Evolutionary conservation across 2,113 vertebrate genomes (phyloP).

Genomic region (Anseranas semipalmata): DNA sequence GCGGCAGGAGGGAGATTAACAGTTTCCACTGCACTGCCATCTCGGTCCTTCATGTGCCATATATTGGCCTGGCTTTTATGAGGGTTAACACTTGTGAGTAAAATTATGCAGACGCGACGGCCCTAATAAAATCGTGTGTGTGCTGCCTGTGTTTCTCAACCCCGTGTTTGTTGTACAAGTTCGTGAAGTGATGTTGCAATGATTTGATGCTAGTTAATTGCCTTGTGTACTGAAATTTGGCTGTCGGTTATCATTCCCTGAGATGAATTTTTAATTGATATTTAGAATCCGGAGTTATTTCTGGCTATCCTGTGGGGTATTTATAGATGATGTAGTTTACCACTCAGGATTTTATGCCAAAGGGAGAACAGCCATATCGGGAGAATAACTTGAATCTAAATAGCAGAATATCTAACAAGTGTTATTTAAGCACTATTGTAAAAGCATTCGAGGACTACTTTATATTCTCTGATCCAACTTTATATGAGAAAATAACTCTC

Average conservation of each 20-base stretch:
- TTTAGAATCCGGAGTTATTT: not conserved
- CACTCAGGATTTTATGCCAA: not conserved
- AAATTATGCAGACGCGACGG: rapidly evolving
- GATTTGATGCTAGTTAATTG: not conserved
- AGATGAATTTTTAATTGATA: not conserved
- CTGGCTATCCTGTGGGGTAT: rapidly evolving
- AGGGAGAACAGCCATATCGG: not conserved
- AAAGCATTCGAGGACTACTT: not conserved
- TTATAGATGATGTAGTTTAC: not conserved
- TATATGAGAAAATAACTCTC: not conserved
- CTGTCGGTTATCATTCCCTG: not conserved
- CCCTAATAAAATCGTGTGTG: rapidly evolving
- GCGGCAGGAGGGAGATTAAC: not conserved
- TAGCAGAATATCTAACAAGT: not conserved
- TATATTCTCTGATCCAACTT: not conserved
- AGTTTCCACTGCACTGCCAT: not conserved
- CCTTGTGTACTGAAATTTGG: not conserved
- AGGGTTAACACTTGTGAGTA: rapidly evolving
- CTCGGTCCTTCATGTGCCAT: not conserved
- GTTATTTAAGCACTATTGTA: not conserved
- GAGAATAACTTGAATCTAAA: not conserved
- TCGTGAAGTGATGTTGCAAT: not conserved
- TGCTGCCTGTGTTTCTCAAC: not conserved
- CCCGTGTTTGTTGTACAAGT: not conserved
- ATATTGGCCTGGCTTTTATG: rapidly evolving